phyloP scores from a whole-genome alignment of 2,888 invertebrate genomes.

The Bellardia bayeri region DNA sequence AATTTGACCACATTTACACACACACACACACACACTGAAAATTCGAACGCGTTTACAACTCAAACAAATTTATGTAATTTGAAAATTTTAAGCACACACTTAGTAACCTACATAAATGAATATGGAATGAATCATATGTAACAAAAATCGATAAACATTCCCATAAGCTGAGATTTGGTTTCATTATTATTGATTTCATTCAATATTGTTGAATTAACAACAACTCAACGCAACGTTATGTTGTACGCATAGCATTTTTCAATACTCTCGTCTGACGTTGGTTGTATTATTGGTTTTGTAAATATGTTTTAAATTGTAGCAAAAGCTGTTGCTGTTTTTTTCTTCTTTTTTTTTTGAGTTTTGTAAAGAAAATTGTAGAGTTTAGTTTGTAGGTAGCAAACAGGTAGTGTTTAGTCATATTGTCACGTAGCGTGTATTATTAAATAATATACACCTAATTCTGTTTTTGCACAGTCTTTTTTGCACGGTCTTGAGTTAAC shows the following conservation, averaged over 20 bases:
- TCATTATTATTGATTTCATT: slow-evolving; percentile 60
- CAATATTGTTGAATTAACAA: slow-evolving; percentile 2
- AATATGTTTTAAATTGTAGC: slow-evolving; percentile 13
- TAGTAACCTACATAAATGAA: not conserved
- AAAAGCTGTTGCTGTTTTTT: not conserved
- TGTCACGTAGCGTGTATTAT: not conserved
- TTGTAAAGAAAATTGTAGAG: not conserved
- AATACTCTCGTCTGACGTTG: not conserved
- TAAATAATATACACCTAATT: too few relatives aligned
- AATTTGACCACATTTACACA: slow-evolving; percentile 67
- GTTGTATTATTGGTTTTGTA: not conserved
- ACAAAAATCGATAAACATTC: slow-evolving; percentile 39
- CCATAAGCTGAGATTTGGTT: slow-evolving; percentile 53
- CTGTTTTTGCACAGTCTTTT: too few relatives aligned
- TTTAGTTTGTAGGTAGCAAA: not conserved
- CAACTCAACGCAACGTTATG: slow-evolving; percentile 19
- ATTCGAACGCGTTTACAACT: slow-evolving; percentile 37
- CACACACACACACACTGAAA: not conserved
- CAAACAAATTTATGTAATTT: slow-evolving; percentile 60
- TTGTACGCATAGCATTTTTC: slow-evolving; percentile 53
- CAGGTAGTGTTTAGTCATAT: not conserved
- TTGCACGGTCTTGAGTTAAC: too few relatives aligned
- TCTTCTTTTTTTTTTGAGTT: too few relatives aligned
- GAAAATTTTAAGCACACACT: slow-evolving; percentile 35
- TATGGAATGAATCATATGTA: not conserved